Conservation (phyloP, 1,140 invertebrate genomes). For the Hycleus cichorii region DNA sequence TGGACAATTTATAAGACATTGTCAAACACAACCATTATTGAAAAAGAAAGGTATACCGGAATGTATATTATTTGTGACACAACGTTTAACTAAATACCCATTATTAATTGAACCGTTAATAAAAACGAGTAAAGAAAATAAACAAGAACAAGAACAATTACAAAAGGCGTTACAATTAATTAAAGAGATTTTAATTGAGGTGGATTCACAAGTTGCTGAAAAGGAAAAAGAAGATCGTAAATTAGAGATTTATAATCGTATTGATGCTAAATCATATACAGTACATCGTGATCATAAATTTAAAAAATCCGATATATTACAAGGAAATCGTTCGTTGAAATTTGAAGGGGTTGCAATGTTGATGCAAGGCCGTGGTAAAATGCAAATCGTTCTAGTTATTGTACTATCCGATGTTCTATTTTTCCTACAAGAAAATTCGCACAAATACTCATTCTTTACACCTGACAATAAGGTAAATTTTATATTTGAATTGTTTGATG, state of each 20-base stretch:
- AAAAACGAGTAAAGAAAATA: conserved; percentile 78
- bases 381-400: conserved; percentile 76
- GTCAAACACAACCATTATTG: conserved; percentile 75
- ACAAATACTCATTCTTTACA: conserved; percentile 76
- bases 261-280: conserved; percentile 87
- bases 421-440: conserved; percentile 80
- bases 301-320: conserved; percentile 88
- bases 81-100: conserved; percentile 91
- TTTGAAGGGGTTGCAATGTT: conserved; percentile 79
- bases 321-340: conserved; percentile 72
- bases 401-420: conserved; percentile 87
- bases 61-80: conserved; percentile 89
- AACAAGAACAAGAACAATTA: conserved; percentile 64
- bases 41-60: conserved; percentile 93
- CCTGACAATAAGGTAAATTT: conserved; percentile 69
- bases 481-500: neutral
- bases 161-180: conserved; percentile 66
- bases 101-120: conserved; percentile 85
- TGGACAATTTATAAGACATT: conserved; percentile 79
- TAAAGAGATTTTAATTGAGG: conserved; percentile 82
- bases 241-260: conserved; percentile 85
- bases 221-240: conserved; percentile 84
- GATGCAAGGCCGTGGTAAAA: conserved; percentile 78
- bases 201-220: conserved; percentile 85
- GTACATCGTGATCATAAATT: conserved; percentile 78